phyloP scores from a whole-genome alignment of 2,888 invertebrate genomes.

The Spisula solida region DNA sequence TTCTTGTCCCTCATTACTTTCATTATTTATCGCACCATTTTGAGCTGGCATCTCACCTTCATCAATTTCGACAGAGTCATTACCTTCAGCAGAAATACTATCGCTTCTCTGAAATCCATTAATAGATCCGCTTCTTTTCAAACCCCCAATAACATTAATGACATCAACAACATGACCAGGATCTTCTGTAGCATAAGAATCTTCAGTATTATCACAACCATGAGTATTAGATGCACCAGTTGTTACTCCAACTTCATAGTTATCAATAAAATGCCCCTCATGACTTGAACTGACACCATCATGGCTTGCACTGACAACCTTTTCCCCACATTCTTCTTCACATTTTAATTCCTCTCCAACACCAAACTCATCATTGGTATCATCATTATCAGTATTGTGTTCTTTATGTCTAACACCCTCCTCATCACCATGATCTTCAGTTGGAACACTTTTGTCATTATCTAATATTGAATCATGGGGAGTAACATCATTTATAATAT shows the following conservation, averaged over 20 bases:
- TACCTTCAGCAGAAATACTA: background rate
- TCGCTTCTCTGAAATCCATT: background rate
- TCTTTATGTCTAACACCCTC: background rate
- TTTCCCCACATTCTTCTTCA: background rate
- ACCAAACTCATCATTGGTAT: background rate
- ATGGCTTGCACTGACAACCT: background rate
- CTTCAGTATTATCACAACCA: background rate
- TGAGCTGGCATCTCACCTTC: background rate
- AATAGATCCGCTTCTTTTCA: background rate
- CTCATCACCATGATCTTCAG: background rate
- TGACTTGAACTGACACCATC: background rate
- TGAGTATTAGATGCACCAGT: background rate
- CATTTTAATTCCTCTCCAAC: background rate
- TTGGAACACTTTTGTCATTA: background rate
- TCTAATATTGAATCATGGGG: too few species aligned
- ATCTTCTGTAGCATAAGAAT: background rate
- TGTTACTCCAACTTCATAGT: background rate
- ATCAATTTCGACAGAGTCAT: background rate
- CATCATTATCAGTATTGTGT: background rate
- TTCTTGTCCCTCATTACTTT: background rate
- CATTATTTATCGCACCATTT: too few species aligned
- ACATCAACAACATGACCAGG: background rate
- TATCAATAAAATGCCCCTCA: background rate
- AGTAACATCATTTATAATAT: too few species aligned
- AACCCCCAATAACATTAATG: background rate